A percentile compares a stretch with the other conserved stretches of the same genome.
These are phyloP conservation scores for Drosophila sp. DNA, from an alignment of 1,140 invertebrate genomes.

Conservation along the genomic window DNA sequence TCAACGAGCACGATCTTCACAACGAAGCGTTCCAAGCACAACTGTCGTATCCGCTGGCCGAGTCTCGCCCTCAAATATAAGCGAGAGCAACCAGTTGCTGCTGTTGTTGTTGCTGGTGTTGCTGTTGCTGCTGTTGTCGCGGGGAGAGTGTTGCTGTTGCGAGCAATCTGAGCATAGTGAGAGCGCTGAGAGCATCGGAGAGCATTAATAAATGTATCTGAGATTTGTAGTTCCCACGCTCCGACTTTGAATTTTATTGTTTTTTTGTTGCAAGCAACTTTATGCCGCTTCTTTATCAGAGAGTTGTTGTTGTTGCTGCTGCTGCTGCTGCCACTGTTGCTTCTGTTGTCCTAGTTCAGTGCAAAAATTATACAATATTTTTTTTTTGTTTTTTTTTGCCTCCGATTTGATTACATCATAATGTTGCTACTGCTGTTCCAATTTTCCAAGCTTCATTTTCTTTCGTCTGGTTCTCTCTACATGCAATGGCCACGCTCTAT, in stretches of 20 bases:
- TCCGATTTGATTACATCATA: conserved; percentile 70
- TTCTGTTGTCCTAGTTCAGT: conserved; percentile 69
- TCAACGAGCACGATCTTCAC: conserved; percentile 75
- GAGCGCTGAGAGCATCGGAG: conserved; percentile 19
- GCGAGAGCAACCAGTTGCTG: conserved; percentile 30
- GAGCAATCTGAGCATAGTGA: conserved; percentile 26
- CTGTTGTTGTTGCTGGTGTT: background rate
- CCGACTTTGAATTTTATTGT: conserved; percentile 69
- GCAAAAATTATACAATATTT: conserved; percentile 73
- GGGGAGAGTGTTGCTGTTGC: conserved; percentile 1
- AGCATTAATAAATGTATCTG: conserved; percentile 30
- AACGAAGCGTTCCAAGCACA: conserved; percentile 82
- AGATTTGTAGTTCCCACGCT: conserved; percentile 76
- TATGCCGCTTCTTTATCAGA: conserved; percentile 54
- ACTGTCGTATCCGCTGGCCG: conserved; percentile 64
- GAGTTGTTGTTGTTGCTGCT: conserved; percentile 29
- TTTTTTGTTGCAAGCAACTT: conserved; percentile 62
- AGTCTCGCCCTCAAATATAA: conserved; percentile 66
- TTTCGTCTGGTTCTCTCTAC: conserved; percentile 59
- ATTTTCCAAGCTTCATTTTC: conserved; percentile 62
- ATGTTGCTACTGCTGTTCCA: conserved; percentile 47
- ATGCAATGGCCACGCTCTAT: conserved; percentile 67
- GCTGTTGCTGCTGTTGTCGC: conserved; percentile 28
- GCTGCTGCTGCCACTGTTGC: conserved; percentile 29
- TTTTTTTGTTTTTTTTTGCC: conserved; percentile 72